These are phyloP conservation scores for Ostrea denselamellosa DNA, from an alignment of 1,140 invertebrate genomes.

Conservation along the genomic window DNA sequence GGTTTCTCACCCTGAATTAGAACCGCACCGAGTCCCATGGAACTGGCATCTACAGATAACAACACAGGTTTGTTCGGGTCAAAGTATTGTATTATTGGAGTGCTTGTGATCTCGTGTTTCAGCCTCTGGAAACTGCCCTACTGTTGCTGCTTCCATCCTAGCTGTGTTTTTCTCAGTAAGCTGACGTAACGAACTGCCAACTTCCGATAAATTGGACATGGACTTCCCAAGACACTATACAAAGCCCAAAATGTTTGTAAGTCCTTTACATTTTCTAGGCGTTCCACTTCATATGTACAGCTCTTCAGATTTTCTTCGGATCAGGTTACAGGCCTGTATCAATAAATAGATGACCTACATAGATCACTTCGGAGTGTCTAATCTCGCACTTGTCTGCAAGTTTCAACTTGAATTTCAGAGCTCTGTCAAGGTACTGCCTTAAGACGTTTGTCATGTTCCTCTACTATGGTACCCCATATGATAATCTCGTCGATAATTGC, in stretches of 20 bases:
- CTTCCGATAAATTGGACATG: no score
- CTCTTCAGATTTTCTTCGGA: slow-evolving; percentile 76
- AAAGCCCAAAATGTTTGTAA: slow-evolving; percentile 21
- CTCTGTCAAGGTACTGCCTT: neutral
- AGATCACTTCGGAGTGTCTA: slow-evolving; percentile 42
- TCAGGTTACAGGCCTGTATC: slow-evolving; percentile 74
- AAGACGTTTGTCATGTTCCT: slow-evolving; percentile 52
- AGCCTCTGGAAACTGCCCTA: no score
- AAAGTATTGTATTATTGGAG: no score
- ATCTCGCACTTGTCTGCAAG: slow-evolving; percentile 51
- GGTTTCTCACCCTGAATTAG: no score
- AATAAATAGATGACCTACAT: slow-evolving; percentile 65
- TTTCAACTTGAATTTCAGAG: slow-evolving; percentile 49
- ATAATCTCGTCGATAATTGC: slow-evolving; percentile 53
- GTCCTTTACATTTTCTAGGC: slow-evolving; percentile 46
- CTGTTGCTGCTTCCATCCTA: no score
- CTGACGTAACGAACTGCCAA: no score
- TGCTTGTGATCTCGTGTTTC: no score
- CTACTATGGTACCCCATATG: slow-evolving; percentile 40
- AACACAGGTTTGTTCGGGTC: no score
- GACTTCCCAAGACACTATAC: no score
- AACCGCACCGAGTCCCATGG: no score
- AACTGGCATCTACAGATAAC: no score
- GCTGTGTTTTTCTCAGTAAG: no score
- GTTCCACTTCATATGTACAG: slow-evolving; percentile 70